phyloP scores from a whole-genome alignment of 2,113 vertebrate genomes.

The Limanda limanda region DNA sequence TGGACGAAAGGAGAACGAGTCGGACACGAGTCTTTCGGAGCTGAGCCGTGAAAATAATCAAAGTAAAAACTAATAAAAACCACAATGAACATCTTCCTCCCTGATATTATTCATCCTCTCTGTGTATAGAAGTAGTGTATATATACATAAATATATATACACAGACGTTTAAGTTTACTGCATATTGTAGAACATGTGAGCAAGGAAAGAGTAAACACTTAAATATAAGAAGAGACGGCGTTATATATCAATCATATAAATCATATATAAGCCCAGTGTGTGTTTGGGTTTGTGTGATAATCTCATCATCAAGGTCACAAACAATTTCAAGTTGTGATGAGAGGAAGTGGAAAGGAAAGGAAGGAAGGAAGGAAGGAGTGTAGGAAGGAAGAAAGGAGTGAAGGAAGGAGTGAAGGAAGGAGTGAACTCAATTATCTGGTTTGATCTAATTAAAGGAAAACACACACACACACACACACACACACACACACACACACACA shows the following conservation, averaged over 20 bases:
- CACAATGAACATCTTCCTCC: background rate
- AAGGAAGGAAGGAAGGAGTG: background rate
- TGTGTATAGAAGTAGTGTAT: too few relatives aligned
- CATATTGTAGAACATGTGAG: too few relatives aligned
- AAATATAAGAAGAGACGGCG: too few relatives aligned
- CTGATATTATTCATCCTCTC: background rate
- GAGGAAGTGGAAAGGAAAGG: background rate
- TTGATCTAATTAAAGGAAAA: background rate
- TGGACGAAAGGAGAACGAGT: background rate
- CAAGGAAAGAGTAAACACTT: too few relatives aligned
- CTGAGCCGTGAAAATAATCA: conserved; percentile 26
- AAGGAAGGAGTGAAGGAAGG: background rate
- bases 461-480: background rate
- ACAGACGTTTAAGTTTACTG: too few relatives aligned
- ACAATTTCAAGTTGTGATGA: conserved; percentile 24
- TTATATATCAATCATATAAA: too few relatives aligned
- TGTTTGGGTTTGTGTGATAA: background rate
- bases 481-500: background rate
- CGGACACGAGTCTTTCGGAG: background rate
- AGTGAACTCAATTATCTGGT: background rate
- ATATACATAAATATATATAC: too few relatives aligned
- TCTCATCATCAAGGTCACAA: background rate
- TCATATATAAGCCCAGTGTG: background rate
- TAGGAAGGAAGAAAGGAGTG: background rate
- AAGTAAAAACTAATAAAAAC: conserved; percentile 1